Evolutionary conservation across 1,140 invertebrate genomes (phyloP).

Genomic region (Trigoniulus corallinus): DNA sequence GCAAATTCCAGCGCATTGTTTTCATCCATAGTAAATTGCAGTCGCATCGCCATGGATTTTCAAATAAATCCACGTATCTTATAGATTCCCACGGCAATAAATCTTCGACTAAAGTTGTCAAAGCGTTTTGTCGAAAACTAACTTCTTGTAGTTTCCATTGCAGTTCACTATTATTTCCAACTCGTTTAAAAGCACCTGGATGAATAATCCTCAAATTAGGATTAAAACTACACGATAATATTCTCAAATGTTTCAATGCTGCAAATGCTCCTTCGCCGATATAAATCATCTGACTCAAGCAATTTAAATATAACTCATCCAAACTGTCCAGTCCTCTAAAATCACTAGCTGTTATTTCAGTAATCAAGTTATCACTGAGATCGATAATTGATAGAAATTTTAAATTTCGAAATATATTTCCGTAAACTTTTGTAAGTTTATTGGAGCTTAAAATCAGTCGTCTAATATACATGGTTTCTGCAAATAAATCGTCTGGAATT

Average conservation of each 20-base stretch:
- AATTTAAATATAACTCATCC: slow-evolving; percentile 10
- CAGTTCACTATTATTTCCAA: neutral
- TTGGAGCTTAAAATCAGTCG: neutral
- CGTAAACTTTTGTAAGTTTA: neutral
- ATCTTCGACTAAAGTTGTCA: slow-evolving; percentile 3
- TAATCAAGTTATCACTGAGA: neutral
- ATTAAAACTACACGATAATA: slow-evolving; percentile 10
- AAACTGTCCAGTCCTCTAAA: slow-evolving; percentile 8
- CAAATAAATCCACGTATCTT: slow-evolving; percentile 10
- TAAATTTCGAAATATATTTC: neutral
- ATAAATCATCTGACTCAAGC: slow-evolving; percentile 1
- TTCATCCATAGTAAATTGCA: slow-evolving; percentile 12
- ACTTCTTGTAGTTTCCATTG: slow-evolving; percentile 7
- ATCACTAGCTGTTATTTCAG: neutral
- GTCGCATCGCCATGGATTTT: slow-evolving; percentile 15
- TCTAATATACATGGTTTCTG: neutral
- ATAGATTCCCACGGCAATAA: slow-evolving; percentile 12
- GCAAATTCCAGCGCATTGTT: neutral
- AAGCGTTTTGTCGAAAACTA: slow-evolving; percentile 10
- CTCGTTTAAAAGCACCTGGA: slow-evolving; percentile 2
- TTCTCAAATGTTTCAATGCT: slow-evolving; percentile 5
- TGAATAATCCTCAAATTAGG: slow-evolving; percentile 1
- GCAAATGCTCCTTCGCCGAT: slow-evolving; percentile 8
- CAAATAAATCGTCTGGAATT: neutral
- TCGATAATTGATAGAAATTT: neutral